Evolutionary conservation across 2,888 invertebrate genomes (phyloP), one percentile per base, ranked within the genome.

Genomic region (Morpho helenor): DNA sequence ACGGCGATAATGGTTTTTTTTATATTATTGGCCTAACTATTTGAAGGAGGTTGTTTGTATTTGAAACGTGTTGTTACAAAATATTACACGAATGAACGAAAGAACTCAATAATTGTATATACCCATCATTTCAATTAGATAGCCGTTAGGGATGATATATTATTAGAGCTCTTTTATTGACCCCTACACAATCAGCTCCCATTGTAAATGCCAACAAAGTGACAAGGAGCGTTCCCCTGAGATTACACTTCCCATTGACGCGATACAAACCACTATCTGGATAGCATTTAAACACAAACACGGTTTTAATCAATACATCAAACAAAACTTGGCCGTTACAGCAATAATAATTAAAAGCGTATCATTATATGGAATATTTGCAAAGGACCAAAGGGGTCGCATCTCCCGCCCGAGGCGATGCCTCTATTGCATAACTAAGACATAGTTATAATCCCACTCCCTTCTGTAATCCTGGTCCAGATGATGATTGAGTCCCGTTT

Each of bases 311-410:
- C 89, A 90, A 89, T 89, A 88, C 87, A 84, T 90, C 89, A 90
- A 90, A 90, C 89, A 89, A 80, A 84, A 86, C 82, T 84, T 80
- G 76, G 77, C 84, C 76, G 78, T 84, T 82, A 68, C 66, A 80
- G 83, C 87, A 85, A 89, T 89, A 89, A 90, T 89, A 90, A 90
- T 90, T 89, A 89, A 89, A 89, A 90, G 79, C 84, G 86, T 83
- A 89, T 88, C 82, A 89, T 89, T 87, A 85, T 84, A 80, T 81
- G 77, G 83, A 83, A 89, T 90, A 90, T 89, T 90, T 90, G 88
- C 76, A 75, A 75, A 89, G 89, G 89, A 88, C 86, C 76, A 74
- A 77, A 81, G 81, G 85, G 81, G 74, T 68, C 66, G 70, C 63
- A 49, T 71, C 74, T 72, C 68, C 60, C 68, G 82, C 88, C 82